These are phyloP conservation scores for Asbolus verrucosus DNA, from an alignment of 1,140 invertebrate genomes.

Conservation along the genomic window DNA sequence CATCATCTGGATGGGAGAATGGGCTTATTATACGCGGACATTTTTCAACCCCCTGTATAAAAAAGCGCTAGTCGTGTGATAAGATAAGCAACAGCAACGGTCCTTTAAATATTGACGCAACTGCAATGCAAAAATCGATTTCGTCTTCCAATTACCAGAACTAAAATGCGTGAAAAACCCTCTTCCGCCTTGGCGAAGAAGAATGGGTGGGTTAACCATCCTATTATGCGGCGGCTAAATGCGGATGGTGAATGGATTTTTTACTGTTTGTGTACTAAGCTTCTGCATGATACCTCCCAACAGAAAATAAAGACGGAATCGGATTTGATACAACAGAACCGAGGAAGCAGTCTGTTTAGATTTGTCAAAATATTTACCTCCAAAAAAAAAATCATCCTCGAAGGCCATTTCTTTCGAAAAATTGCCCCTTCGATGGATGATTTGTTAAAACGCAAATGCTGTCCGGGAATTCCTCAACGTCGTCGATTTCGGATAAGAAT, in stretches of 20 bases:
- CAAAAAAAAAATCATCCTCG: too few species aligned
- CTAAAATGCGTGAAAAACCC: slow-evolving; percentile 18
- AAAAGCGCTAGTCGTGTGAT: slow-evolving; percentile 4
- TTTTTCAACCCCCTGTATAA: slow-evolving; percentile 13
- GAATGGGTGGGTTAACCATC: slow-evolving; percentile 20
- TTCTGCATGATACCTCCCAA: slow-evolving; percentile 15
- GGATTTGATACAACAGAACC: slow-evolving; percentile 1
- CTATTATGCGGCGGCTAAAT: not conserved
- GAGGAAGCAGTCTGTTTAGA: slow-evolving; percentile 22
- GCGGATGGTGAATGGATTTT: slow-evolving; percentile 17
- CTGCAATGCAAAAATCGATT: slow-evolving; percentile 25
- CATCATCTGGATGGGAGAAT: slow-evolving; percentile 14
- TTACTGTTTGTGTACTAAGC: slow-evolving; percentile 24
- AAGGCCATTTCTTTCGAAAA: too few species aligned
- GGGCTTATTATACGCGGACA: slow-evolving; percentile 18
- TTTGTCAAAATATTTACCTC: slow-evolving; percentile 33
- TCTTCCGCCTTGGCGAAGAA: slow-evolving; percentile 9
- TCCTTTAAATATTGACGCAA: slow-evolving; percentile 4
- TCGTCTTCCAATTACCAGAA: slow-evolving; percentile 13
- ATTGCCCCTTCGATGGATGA: too few species aligned
- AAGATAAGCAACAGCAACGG: slow-evolving; percentile 5
- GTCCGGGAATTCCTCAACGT: not conserved
- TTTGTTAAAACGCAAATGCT: not conserved
- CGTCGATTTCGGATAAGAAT: not conserved
- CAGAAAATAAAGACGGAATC: slow-evolving; percentile 10